Evolutionary conservation across 2,113 vertebrate species (phyloP).

Genomic region (Lasiurus borealis): DNA sequence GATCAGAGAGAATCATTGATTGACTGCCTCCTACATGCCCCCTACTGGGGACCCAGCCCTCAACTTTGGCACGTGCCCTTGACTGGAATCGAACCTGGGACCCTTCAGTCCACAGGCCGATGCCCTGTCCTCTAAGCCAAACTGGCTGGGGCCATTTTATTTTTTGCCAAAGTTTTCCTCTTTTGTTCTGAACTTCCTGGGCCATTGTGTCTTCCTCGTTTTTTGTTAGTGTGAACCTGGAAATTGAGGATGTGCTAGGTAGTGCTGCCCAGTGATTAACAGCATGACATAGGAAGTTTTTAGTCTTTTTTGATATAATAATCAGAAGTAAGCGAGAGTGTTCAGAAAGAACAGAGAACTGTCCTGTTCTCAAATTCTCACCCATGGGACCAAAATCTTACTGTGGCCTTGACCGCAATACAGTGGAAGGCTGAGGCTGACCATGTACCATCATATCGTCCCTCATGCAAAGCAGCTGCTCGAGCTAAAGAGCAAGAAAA

Average conservation of each 20-base stretch:
- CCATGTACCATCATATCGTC: neutral
- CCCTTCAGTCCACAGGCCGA: too few relatives aligned
- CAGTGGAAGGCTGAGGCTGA: neutral
- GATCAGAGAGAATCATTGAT: too few relatives aligned
- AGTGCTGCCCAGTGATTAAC: rapidly evolving
- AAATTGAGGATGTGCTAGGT: neutral
- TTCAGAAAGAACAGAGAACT: neutral
- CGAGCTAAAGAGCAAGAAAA: neutral
- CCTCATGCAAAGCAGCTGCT: neutral
- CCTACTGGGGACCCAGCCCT: too few relatives aligned
- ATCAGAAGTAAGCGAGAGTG: neutral
- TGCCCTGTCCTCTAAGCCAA: too few relatives aligned
- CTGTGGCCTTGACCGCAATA: neutral
- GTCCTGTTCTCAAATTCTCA: neutral
- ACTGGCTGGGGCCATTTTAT: too few relatives aligned
- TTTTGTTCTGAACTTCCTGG: neutral
- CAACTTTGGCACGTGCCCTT: too few relatives aligned
- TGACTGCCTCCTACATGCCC: too few relatives aligned
- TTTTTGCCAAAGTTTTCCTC: too few relatives aligned
- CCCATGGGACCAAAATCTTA: neutral
- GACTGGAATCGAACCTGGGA: too few relatives aligned
- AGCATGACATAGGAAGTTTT: rapidly evolving
- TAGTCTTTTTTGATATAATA: too few relatives aligned
- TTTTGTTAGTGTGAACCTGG: neutral
- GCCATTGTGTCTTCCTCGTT: neutral